A percentile compares a stretch with the other conserved stretches of the same genome.
Conservation (phyloP, 2,888 invertebrate genomes). For the Cordylochernes scorpioides region DNA sequence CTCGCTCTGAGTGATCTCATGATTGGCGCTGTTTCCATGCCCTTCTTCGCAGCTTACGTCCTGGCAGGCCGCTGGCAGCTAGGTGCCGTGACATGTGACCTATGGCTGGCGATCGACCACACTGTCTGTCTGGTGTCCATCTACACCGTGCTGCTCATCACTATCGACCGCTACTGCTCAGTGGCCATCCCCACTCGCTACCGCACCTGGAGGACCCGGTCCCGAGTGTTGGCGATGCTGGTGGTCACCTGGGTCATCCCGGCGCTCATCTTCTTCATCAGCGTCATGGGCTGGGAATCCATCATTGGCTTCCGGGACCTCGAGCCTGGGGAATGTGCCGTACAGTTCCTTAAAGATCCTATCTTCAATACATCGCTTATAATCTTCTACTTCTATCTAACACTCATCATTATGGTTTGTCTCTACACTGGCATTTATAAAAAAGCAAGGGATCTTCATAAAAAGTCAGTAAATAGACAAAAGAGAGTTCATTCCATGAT, state of each 20-base stretch:
- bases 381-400: conserved; percentile 91
- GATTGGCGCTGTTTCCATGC: conserved; percentile 92
- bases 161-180: conserved; percentile 91
- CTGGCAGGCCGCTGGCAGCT: conserved; percentile 89
- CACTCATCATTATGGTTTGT: conserved; percentile 72
- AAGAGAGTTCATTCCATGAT: conserved; percentile 86
- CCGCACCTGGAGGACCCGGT: conserved; percentile 82
- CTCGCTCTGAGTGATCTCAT: conserved; percentile 87
- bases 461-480: conserved; percentile 83
- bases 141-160: conserved; percentile 92
- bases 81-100: conserved; percentile 77
- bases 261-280: conserved; percentile 77
- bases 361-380: conserved; percentile 89
- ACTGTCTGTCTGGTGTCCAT: conserved; percentile 96
- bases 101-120: conserved; percentile 96
- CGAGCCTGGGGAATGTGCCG: conserved; percentile 62
- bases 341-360: conserved; percentile 89
- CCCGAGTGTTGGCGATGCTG: conserved; percentile 77
- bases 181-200: conserved; percentile 94
- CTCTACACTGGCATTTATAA: conserved; percentile 91
- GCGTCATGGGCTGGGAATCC: conserved; percentile 97
- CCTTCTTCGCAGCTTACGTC: conserved; percentile 91
- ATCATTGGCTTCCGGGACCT: conserved; percentile 76
- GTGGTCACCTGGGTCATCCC: conserved; percentile 91
- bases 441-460: conserved; percentile 88